A percentile compares a stretch with the other conserved stretches of the same genome.
These are phyloP conservation scores for Margaritifera margaritifera DNA, from an alignment of 2,888 invertebrate genomes.

Conservation along the genomic window DNA sequence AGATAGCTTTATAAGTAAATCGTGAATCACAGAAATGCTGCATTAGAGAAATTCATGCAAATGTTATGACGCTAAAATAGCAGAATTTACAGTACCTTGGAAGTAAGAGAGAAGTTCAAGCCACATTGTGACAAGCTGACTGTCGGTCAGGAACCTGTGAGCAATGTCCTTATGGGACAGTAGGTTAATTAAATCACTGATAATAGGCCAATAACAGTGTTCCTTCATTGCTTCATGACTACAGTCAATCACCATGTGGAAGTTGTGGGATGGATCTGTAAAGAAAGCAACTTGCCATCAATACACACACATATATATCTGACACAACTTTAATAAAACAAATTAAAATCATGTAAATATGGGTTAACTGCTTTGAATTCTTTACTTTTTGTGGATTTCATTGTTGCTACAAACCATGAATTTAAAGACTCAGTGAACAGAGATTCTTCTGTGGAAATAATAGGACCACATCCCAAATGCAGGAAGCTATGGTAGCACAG, in stretches of 20 bases:
- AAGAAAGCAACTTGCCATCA: slow-evolving; percentile 1
- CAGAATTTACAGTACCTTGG: slow-evolving; percentile 81
- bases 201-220: slow-evolving; percentile 98
- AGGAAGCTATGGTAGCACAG: no score
- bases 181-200: slow-evolving; percentile 96
- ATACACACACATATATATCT: background rate
- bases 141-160: slow-evolving; percentile 88
- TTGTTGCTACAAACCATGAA: no score
- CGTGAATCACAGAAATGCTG: no score
- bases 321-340: background rate
- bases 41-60: no score
- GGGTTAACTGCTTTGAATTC: background rate
- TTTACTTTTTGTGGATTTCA: no score
- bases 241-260: slow-evolving; percentile 94
- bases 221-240: slow-evolving; percentile 94
- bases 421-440: no score
- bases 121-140: slow-evolving; percentile 94
- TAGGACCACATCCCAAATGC: no score
- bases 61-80: background rate
- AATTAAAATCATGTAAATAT: background rate
- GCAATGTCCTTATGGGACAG: slow-evolving; percentile 94
- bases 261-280: slow-evolving; percentile 76
- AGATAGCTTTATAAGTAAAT: no score
- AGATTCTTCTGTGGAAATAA: no score
- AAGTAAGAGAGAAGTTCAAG: slow-evolving; percentile 94